Percentiles rank a stretch among this genome's conserved stretches.
These are phyloP conservation scores for Myxocyprinus asiaticus DNA, from an alignment of 2,113 vertebrate species.

Conservation along the genomic window DNA sequence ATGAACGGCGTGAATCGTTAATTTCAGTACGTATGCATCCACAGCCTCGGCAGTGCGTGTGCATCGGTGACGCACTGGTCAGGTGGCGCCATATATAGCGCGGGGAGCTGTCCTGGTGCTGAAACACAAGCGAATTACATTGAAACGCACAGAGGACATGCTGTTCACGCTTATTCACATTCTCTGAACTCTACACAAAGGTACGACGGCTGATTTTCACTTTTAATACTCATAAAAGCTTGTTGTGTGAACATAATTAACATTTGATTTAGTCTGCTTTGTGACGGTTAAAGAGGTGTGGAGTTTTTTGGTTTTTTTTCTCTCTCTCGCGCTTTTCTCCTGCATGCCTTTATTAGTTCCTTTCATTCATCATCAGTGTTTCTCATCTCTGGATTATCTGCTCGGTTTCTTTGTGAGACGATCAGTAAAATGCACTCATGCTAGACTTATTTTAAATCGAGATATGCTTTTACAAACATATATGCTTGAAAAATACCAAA, in stretches of 20 bases:
- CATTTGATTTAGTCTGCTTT: background rate
- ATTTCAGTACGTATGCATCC: slow-evolving; percentile 45
- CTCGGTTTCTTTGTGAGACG: no score
- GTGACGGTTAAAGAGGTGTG: background rate
- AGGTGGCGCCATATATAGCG: slow-evolving; percentile 77
- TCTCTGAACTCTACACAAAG: slow-evolving; percentile 71
- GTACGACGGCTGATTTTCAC: slow-evolving; percentile 58
- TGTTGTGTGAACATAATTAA: no score
- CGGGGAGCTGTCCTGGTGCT: slow-evolving; percentile 83
- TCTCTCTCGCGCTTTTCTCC: no score
- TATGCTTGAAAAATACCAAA: background rate
- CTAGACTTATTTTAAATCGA: background rate
- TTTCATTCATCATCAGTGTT: no score
- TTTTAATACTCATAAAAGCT: background rate
- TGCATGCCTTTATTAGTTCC: no score
- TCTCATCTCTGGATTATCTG: no score
- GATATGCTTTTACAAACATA: no score
- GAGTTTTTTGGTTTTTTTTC: no score
- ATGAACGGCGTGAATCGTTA: no score
- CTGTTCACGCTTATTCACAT: slow-evolving; percentile 67
- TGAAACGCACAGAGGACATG: slow-evolving; percentile 61
- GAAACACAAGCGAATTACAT: slow-evolving; percentile 68
- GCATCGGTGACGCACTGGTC: slow-evolving; percentile 74
- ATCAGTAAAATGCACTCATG: background rate
- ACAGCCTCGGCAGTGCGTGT: slow-evolving; percentile 63